Conservation (phyloP, 2,888 invertebrate genomes). For the Parthenolecanium corni region DNA sequence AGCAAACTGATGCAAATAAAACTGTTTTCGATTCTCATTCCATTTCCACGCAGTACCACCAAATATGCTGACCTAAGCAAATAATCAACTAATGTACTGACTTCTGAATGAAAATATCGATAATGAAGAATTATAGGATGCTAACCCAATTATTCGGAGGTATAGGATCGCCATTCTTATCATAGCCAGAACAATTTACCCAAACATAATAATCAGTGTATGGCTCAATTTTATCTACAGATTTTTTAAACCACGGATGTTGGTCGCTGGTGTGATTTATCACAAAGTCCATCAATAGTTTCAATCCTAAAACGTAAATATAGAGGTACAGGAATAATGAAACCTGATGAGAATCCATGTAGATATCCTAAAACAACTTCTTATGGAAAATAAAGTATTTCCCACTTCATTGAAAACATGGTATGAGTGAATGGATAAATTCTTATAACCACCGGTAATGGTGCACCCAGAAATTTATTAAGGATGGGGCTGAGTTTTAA, state of each 20-base stretch:
- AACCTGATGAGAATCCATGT: no score
- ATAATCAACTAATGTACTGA: no score
- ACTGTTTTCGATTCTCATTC: constrained; percentile 52
- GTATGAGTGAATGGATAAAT: no score
- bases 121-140: background rate
- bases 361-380: no score
- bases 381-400: no score
- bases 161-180: constrained; percentile 35
- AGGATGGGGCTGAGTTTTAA: no score
- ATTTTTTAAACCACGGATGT: constrained; percentile 44
- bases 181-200: constrained; percentile 34
- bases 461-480: no score
- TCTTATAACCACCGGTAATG: no score
- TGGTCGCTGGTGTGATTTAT: constrained; percentile 39
- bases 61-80: constrained; percentile 25
- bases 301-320: constrained; percentile 33
- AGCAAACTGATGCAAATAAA: constrained; percentile 69
- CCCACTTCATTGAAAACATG: no score
- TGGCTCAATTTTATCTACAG: constrained; percentile 35
- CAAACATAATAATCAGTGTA: constrained; percentile 45
- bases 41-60: constrained; percentile 66
- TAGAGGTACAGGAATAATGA: no score
- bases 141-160: constrained; percentile 36
- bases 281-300: constrained; percentile 35
- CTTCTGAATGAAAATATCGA: no score